Evolutionary conservation across 2,888 invertebrate species (phyloP).

Genomic region (Platerodrilus igneus): DNA sequence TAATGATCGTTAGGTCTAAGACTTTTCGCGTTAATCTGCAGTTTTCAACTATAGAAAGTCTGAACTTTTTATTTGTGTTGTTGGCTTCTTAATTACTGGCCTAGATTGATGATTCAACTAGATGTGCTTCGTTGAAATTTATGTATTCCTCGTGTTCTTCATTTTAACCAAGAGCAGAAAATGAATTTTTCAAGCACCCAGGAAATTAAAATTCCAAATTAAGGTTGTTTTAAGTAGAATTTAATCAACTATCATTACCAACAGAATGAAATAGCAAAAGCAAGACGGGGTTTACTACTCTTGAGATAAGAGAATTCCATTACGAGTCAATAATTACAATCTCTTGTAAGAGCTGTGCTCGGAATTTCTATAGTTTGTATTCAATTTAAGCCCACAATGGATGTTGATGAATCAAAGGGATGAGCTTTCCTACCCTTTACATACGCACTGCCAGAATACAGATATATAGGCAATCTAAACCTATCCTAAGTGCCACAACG

Average conservation of each 20-base stretch:
- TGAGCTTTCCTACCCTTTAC: conserved; percentile 33
- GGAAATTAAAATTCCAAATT: conserved; percentile 6
- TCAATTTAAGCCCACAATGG: conserved; percentile 43
- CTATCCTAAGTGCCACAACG: conserved; percentile 6
- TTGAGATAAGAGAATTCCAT: conserved; percentile 34
- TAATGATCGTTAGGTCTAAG: conserved; percentile 17
- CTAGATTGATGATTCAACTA: conserved; percentile 7
- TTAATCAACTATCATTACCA: no score
- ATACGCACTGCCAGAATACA: conserved; percentile 34
- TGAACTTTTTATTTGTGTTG: conserved; percentile 14
- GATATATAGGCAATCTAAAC: conserved; percentile 13
- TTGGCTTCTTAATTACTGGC: conserved; percentile 19
- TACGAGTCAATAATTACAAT: conserved; percentile 42
- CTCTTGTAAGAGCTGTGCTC: conserved; percentile 39
- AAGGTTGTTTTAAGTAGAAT: conserved; percentile 13
- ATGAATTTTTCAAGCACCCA: conserved; percentile 4
- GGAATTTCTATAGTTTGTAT: conserved; percentile 44
- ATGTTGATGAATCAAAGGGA: conserved; percentile 44
- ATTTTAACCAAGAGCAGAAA: conserved; percentile 2
- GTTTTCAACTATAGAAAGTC: conserved; percentile 15
- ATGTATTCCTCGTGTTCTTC: conserved; percentile 1
- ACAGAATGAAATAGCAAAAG: conserved; percentile 1
- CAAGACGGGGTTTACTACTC: no score
- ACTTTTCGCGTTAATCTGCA: conserved; percentile 19
- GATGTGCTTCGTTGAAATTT: conserved; percentile 3